phyloP scores from a whole-genome alignment of 1,140 invertebrate species.

The Camponotus vicinus region DNA sequence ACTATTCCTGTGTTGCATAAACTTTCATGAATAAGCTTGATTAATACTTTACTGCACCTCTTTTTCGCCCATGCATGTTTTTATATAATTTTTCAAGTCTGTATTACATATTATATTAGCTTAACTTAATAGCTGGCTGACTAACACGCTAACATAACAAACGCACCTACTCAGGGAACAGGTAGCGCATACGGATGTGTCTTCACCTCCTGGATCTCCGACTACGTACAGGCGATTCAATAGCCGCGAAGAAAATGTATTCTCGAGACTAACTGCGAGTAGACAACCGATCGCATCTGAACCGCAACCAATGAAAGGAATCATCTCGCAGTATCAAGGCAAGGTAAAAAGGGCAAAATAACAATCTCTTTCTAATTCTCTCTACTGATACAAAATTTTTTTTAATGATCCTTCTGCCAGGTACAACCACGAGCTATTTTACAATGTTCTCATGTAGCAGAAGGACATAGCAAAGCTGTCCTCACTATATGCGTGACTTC shows the following conservation, averaged over 20 bases:
- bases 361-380: background rate
- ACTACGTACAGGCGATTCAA: slow-evolving; percentile 88
- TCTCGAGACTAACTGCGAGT: slow-evolving; percentile 91
- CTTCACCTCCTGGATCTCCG: slow-evolving; percentile 89
- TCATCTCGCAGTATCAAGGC: slow-evolving; percentile 89
- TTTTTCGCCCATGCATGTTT: slow-evolving; percentile 49
- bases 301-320: slow-evolving; percentile 88
- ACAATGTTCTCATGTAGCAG: slow-evolving; percentile 92
- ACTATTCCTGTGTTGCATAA: background rate
- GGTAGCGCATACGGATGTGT: slow-evolving; percentile 86
- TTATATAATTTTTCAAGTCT: slow-evolving; percentile 27
- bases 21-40: background rate
- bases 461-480: slow-evolving; percentile 94
- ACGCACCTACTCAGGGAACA: slow-evolving; percentile 86
- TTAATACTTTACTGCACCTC: background rate
- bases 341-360: slow-evolving; percentile 86
- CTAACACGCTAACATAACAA: slow-evolving; percentile 85
- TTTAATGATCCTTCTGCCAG: slow-evolving; percentile 78
- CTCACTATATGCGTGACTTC: slow-evolving; percentile 92
- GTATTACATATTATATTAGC: slow-evolving; percentile 59
- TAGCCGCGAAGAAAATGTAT: slow-evolving; percentile 92
- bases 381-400: slow-evolving; percentile 39
- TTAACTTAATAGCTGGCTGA: slow-evolving; percentile 68
- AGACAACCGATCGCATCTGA: slow-evolving; percentile 85
- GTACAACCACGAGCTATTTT: slow-evolving; percentile 88